Conservation (phyloP, 1,140 invertebrate genomes). For the Lucilia cuprina region DNA sequence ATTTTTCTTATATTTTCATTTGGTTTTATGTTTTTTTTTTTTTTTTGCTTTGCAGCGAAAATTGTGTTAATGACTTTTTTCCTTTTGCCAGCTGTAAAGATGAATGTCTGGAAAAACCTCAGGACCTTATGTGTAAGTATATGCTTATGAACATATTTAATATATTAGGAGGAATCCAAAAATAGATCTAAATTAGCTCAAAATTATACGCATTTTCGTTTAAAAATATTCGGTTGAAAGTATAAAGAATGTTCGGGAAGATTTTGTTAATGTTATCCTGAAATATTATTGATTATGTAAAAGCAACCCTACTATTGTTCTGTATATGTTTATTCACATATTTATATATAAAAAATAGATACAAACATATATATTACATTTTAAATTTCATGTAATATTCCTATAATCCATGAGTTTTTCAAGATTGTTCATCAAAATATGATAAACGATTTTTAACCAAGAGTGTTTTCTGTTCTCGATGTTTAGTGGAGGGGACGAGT, state of each 20-base stretch:
- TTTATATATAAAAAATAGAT: no score
- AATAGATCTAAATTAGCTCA: no score
- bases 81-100: background rate
- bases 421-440: slow-evolving; percentile 32
- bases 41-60: background rate
- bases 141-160: background rate
- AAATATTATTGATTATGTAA: no score
- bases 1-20: background rate
- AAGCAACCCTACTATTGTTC: no score
- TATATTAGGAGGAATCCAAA: no score
- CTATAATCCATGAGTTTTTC: background rate
- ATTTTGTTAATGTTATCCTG: no score
- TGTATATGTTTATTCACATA: no score
- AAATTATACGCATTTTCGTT: no score
- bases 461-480: background rate
- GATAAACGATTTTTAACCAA: slow-evolving; percentile 22
- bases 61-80: slow-evolving; percentile 11
- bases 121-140: background rate
- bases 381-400: background rate
- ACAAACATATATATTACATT: background rate
- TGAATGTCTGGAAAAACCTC: background rate
- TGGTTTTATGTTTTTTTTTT: background rate
- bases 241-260: no score
- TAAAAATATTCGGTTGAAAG: no score
- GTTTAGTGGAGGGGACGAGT: background rate